A percentile compares a stretch with the other conserved stretches of the same genome.
Evolutionary conservation across 2,113 vertebrate species (phyloP).

Genomic region (Microcebus jonahi): DNA sequence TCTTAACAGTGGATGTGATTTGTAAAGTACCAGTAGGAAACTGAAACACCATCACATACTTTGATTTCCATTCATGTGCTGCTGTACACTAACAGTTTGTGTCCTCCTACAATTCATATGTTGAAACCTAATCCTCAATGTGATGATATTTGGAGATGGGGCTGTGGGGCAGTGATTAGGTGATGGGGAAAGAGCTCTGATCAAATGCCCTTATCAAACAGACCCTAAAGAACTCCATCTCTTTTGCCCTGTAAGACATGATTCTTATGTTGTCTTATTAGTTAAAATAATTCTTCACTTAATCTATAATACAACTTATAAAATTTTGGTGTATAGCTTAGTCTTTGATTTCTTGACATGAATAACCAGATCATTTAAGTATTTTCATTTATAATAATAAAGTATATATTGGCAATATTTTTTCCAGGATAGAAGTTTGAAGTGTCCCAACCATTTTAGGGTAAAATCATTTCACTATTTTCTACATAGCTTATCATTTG

Average conservation of each 20-base stretch:
- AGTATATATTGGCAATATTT: background rate
- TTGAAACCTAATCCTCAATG: background rate
- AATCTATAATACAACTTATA: background rate
- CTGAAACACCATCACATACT: background rate
- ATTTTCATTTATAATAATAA: background rate
- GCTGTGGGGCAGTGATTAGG: background rate
- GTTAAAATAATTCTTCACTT: background rate
- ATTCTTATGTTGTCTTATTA: background rate
- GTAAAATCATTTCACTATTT: background rate
- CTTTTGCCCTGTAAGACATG: background rate
- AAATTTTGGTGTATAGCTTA: background rate
- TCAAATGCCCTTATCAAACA: background rate
- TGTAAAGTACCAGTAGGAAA: background rate
- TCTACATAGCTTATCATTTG: background rate
- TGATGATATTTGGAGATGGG: background rate
- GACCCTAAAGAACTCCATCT: too few relatives aligned
- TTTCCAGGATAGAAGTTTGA: background rate
- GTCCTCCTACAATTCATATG: background rate
- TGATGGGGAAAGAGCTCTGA: background rate
- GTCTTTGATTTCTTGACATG: background rate
- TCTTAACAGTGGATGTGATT: background rate
- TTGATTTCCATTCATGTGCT: background rate
- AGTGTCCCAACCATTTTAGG: background rate
- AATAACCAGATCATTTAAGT: background rate
- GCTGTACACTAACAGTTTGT: background rate